Percentiles rank a stretch among this genome's conserved stretches.
Conservation (phyloP, 2,888 invertebrate genomes). For the Amaurobius ferox region DNA sequence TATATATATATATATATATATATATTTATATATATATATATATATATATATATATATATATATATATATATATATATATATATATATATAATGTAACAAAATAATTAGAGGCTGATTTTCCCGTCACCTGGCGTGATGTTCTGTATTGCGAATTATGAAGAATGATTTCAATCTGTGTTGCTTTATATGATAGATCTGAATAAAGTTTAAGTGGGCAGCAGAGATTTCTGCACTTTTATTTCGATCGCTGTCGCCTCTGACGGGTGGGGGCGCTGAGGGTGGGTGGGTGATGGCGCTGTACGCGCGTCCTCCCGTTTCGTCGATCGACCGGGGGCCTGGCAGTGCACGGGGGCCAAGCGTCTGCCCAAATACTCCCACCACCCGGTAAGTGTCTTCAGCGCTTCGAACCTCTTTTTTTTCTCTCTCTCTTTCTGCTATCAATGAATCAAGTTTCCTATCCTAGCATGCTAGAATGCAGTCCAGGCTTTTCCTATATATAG, state of each 20-base stretch:
- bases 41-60: conserved; percentile 2
- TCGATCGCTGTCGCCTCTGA: conserved; percentile 3
- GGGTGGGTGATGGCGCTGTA: conserved; percentile 3
- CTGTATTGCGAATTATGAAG: too few relatives aligned
- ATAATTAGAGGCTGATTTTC: too few relatives aligned
- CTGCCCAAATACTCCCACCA: conserved; percentile 12
- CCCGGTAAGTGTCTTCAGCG: conserved; percentile 5
- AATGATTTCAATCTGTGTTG: not conserved
- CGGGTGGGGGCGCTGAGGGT: conserved; percentile 13
- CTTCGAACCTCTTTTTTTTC: not conserved
- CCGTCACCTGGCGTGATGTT: too few relatives aligned
- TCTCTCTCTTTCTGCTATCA: not conserved
- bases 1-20: conserved; percentile 2
- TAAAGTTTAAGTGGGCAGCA: not conserved
- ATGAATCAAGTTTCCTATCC: not conserved
- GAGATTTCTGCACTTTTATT: not conserved
- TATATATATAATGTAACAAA: not conserved
- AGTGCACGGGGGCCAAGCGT: conserved; percentile 18
- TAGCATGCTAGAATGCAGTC: not conserved
- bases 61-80: conserved; percentile 8
- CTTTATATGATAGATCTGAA: not conserved
- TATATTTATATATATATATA: not conserved
- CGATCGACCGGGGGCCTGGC: not conserved
- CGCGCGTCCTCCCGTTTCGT: conserved; percentile 2
- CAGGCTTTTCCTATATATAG: too few relatives aligned